Evolutionary conservation across 1,140 invertebrate genomes (phyloP), one percentile per base, ranked within the genome.

Genomic region (Sycobia sp.): DNA sequence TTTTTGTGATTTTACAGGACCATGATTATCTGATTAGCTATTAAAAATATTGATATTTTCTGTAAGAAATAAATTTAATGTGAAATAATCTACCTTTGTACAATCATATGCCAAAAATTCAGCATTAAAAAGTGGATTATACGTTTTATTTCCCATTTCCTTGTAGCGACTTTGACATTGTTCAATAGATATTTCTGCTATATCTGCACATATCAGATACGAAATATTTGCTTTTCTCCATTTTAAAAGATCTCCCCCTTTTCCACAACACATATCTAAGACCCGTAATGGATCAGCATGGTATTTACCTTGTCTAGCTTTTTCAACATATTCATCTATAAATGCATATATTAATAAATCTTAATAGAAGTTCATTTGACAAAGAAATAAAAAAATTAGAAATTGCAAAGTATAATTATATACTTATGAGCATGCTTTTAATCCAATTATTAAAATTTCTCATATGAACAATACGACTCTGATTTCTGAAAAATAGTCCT

Each of bases 371-470:
- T 36, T 18, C 13, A 25, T 29, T 11, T 23, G 23, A 20, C 5
- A 32, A 29, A 51, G 10, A 34, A 36, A 18, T 43, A 50, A 39
- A 56, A 23, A 36, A 5, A 38, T 29, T 27, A 58, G 18, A 14
- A 51, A 32, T 39, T n/a, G 46, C 3, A 32, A 43, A 29, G 20
- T 43, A 36, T 47, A 67, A 61, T 69, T 76, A n/a, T n/a, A n/a
- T n/a, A 89, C 88, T 87, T 70, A 99, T 98, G 0, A 97, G 82
- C 83, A 95, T 93, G 78, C 93, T 91, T 83, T 99, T 99, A 9
- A 98, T 90, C 97, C 97, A 99, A 80, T 99, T 99, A 78, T 99
- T 99, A 75, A 98, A 97, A 81, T 98, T 99, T 67, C 97, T 86
- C 82, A 99, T 85, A 73, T 92, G 90, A 71, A 95, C 91, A 67